Percentiles rank a stretch among this genome's conserved stretches.
Evolutionary conservation across 2,888 invertebrate genomes (phyloP).

Genomic region (Nematopogon swammerdamellus): DNA sequence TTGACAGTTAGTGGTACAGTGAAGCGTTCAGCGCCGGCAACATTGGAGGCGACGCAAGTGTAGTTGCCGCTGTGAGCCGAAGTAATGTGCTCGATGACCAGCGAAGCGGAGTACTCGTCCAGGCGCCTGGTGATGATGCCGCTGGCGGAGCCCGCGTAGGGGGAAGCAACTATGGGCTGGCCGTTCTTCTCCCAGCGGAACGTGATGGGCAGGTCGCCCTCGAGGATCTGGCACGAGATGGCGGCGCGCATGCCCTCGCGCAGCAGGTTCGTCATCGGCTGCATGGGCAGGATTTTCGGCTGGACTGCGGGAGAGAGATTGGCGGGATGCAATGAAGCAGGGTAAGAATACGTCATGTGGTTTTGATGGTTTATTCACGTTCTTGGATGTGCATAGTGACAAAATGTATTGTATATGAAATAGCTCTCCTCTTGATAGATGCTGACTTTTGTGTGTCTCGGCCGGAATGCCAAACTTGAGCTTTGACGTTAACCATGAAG

Average conservation of each 20-base stretch:
- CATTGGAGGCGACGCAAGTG: slow-evolving; percentile 87
- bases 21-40: slow-evolving; percentile 75
- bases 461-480: too few relatives aligned
- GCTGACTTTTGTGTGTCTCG: too few relatives aligned
- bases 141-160: slow-evolving; percentile 36
- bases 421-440: too few relatives aligned
- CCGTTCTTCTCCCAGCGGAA: slow-evolving; percentile 92
- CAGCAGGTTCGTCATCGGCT: slow-evolving; percentile 75
- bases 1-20: slow-evolving; percentile 80
- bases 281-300: slow-evolving; percentile 81
- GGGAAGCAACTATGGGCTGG: slow-evolving; percentile 66
- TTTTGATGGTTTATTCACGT: too few relatives aligned
- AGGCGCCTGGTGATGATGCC: slow-evolving; percentile 54
- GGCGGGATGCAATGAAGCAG: too few relatives aligned
- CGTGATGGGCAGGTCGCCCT: slow-evolving; percentile 88
- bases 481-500: too few relatives aligned
- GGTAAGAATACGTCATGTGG: too few relatives aligned
- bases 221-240: slow-evolving; percentile 86
- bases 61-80: slow-evolving; percentile 87
- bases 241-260: slow-evolving; percentile 85
- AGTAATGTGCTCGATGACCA: slow-evolving; percentile 82
- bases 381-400: too few relatives aligned
- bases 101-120: slow-evolving; percentile 82
- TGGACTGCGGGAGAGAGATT: slow-evolving; percentile 62
- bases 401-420: too few relatives aligned